Conservation (phyloP, 2,113 vertebrate species). For the Chaenogobius annularis region DNA sequence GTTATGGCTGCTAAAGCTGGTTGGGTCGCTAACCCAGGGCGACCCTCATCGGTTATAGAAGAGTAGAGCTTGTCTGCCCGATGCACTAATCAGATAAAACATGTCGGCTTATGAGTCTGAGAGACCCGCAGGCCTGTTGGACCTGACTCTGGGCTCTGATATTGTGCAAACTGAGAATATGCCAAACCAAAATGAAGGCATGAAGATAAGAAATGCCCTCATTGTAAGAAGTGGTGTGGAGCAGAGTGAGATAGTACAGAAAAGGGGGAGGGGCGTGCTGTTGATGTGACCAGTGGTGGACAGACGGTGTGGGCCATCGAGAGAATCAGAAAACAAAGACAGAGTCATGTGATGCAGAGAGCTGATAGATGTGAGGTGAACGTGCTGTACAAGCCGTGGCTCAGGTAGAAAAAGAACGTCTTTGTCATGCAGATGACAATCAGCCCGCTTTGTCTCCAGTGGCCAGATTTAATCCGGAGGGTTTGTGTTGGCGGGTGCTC, state of each 20-base stretch:
- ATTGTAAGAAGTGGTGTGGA: conserved; percentile 35
- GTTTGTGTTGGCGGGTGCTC: conserved; percentile 64
- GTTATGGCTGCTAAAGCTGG: conserved; percentile 31
- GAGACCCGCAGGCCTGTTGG: conserved; percentile 47
- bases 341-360: conserved; percentile 62
- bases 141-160: conserved; percentile 27
- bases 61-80: conserved; percentile 30
- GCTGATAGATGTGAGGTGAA: conserved; percentile 62
- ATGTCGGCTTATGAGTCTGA: conserved; percentile 38
- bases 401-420: conserved; percentile 74
- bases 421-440: conserved; percentile 81
- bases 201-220: conserved; percentile 33
- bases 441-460: conserved; percentile 73
- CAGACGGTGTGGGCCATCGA: conserved; percentile 49
- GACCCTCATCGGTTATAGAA: conserved; percentile 43
- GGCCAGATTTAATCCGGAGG: conserved; percentile 65
- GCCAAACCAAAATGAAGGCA: conserved; percentile 8
- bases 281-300: conserved; percentile 50
- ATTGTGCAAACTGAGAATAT: conserved; percentile 29
- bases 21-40: conserved; percentile 30
- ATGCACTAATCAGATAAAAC: conserved; percentile 61
- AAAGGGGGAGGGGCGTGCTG: conserved; percentile 32
- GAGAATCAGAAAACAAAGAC: conserved; percentile 53
- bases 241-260: conserved; percentile 34
- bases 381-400: conserved; percentile 42